Evolutionary conservation across 2,113 vertebrate genomes (phyloP).

Genomic region (Chiloscyllium plagiosum): DNA sequence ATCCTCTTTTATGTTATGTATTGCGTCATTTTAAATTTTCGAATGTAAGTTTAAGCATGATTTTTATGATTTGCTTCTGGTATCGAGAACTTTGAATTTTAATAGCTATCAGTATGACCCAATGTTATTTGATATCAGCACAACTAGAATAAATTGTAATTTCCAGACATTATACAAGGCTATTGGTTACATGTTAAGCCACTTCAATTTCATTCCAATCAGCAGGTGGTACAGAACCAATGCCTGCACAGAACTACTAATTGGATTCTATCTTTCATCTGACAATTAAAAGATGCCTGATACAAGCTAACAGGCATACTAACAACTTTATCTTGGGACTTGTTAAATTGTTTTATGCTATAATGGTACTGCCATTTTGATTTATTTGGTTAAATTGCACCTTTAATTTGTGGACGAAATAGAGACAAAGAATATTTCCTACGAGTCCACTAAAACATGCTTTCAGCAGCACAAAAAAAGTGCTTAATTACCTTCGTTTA

Average conservation of each 20-base stretch:
- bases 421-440: background rate
- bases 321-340: background rate
- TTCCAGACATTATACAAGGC: background rate
- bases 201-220: background rate
- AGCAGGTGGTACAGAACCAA: background rate
- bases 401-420: background rate
- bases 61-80: background rate
- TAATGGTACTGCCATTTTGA: background rate
- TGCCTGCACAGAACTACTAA: background rate
- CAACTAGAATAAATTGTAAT: background rate
- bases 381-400: background rate
- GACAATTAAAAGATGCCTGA: background rate
- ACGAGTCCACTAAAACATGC: background rate
- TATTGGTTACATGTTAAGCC: background rate
- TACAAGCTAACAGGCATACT: background rate
- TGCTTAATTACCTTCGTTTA: background rate
- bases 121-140: background rate
- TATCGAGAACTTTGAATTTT: background rate
- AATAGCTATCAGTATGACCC: background rate
- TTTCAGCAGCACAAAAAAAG: background rate
- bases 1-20: background rate
- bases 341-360: background rate
- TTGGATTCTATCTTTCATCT: background rate
- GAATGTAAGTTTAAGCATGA: background rate
- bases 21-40: background rate